Percentiles rank a stretch among this genome's conserved stretches.
Evolutionary conservation across 2,113 vertebrate species (phyloP).

Genomic region (Eidolon helvum): DNA sequence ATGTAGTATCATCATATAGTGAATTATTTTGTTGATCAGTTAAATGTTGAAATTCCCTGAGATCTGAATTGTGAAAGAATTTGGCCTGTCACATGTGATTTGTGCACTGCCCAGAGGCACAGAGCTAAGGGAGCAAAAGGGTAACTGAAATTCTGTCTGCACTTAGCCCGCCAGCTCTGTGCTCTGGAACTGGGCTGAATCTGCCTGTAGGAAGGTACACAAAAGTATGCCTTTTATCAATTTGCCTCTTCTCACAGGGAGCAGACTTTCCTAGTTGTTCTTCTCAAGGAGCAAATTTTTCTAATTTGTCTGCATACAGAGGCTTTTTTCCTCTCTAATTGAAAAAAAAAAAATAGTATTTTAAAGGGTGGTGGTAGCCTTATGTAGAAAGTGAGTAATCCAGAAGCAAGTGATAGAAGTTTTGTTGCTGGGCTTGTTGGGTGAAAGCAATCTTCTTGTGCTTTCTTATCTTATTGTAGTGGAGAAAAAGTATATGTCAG

Average conservation of each 20-base stretch:
- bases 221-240: neutral
- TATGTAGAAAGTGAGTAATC: neutral
- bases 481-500: neutral
- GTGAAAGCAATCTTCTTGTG: neutral
- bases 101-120: neutral
- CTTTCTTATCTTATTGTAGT: conserved; percentile 24
- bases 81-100: neutral
- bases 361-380: neutral
- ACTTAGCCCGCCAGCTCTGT: neutral
- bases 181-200: too few relatives aligned
- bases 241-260: neutral
- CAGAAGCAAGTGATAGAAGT: neutral
- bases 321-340: neutral
- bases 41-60: neutral
- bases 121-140: neutral
- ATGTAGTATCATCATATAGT: neutral
- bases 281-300: neutral
- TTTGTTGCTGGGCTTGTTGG: neutral
- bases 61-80: neutral
- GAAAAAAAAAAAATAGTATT: neutral
- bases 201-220: neutral
- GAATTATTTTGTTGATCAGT: neutral
- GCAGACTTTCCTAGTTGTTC: neutral
- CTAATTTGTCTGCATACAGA: neutral
- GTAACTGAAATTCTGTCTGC: neutral